Evolutionary conservation across 64 coral and sea anemone genomes (phyloP), one percentile per base, ranked within the genome.

Genomic region (Dendronephthya gigantea): DNA sequence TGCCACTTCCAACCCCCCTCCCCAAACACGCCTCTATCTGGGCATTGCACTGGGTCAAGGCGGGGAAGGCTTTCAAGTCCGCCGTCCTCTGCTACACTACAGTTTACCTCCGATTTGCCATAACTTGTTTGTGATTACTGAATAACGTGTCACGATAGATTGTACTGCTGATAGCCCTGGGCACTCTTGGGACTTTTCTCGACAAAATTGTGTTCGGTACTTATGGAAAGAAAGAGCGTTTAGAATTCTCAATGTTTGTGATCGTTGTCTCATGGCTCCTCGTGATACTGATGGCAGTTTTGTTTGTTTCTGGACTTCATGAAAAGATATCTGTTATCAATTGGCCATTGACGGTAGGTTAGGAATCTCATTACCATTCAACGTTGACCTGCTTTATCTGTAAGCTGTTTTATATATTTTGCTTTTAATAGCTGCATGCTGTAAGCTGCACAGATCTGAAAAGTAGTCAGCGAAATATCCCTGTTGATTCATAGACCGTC

Each of bases 331-430:
- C 32, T 39, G 31, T 39, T 36, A 39, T 79, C 36, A 79, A 79
- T 33, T 79, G 72, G 72, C 72, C 72, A 36, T 2, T 79, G 72
- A 39, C 72, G 72, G 72, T 79, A 39, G 36, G n/a, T n/a, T n/a
- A n/a, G n/a, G n/a, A n/a, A n/a, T n/a, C n/a, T n/a, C n/a, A n/a
- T n/a, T n/a, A n/a, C n/a, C n/a, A n/a, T n/a, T n/a, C n/a, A n/a
- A n/a, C n/a, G n/a, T n/a, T n/a, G n/a, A 28, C 50, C 23, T 52
- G 50, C 50, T 8, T 1, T 45, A 45, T 45, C 41, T 45, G 41
- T 45, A 45, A 45, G 11, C 41, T 45, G 41, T 45, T 45, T 45
- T 4, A 6, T 45, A 45, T 11, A 45, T 45, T 45, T 45, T n/a
- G n/a, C n/a, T n/a, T n/a, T n/a, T n/a, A n/a, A n/a, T n/a, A n/a